Conservation (phyloP, 2,888 invertebrate species). For the Xylota segnis region DNA sequence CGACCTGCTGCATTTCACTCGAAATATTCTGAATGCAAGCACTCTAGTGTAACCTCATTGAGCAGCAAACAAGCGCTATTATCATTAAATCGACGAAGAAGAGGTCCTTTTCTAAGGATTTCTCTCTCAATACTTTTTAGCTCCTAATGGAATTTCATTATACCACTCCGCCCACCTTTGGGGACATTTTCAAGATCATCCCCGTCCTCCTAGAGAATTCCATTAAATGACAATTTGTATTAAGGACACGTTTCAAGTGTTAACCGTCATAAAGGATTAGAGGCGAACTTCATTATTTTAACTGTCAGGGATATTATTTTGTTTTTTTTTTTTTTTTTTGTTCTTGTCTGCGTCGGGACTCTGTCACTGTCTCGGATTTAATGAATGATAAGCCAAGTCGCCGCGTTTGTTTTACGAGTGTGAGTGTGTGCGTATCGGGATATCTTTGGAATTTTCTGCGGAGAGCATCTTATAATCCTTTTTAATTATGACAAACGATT, state of each 20-base stretch:
- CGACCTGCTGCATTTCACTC: constrained; percentile 15
- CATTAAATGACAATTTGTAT: constrained; percentile 72
- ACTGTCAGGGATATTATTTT: constrained; percentile 41
- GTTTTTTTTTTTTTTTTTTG: constrained; percentile 26
- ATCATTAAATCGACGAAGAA: constrained; percentile 48
- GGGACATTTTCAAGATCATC: constrained; percentile 42
- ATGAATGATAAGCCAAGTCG: constrained; percentile 56
- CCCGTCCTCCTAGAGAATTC: constrained; percentile 8
- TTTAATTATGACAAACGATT: constrained; percentile 75
- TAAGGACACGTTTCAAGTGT: constrained; percentile 72
- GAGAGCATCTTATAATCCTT: constrained; percentile 64
- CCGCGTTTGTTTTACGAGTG: too few relatives aligned
- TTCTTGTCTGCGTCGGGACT: constrained; percentile 18
- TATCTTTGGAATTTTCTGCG: constrained; percentile 40
- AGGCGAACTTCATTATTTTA: constrained; percentile 72
- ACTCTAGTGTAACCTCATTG: constrained; percentile 52
- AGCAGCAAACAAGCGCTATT: constrained; percentile 63
- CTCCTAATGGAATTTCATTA: constrained; percentile 49
- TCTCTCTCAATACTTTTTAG: constrained; percentile 42
- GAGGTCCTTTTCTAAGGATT: constrained; percentile 28
- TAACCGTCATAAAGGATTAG: constrained; percentile 73
- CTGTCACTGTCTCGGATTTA: constrained; percentile 54
- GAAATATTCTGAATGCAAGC: constrained; percentile 46
- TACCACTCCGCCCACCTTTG: background rate
- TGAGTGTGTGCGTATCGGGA: constrained; percentile 31